These are phyloP conservation scores for Octonoba sinensis DNA, from an alignment of 2,888 invertebrate genomes.

Conservation along the genomic window DNA sequence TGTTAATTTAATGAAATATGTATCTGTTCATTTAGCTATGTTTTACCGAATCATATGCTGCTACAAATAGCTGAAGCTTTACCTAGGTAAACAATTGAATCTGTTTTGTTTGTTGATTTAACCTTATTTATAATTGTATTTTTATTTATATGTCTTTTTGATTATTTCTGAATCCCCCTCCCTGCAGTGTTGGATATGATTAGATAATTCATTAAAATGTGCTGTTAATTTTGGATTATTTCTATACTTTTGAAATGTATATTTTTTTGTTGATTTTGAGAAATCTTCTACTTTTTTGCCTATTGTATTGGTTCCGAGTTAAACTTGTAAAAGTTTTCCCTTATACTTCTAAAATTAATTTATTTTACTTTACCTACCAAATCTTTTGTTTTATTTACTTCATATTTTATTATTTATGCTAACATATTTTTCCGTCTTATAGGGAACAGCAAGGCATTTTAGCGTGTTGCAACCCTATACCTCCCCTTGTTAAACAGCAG, in stretches of 20 bases:
- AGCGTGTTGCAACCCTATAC: constrained; percentile 93
- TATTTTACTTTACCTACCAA: neutral
- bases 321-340: too few species aligned
- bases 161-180: neutral
- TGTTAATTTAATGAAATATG: neutral
- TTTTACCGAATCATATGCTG: constrained; percentile 96
- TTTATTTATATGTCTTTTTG: neutral
- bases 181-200: too few species aligned
- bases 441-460: constrained; percentile 91
- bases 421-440: constrained; percentile 13
- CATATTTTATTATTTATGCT: neutral
- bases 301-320: too few species aligned
- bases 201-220: too few species aligned
- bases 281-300: too few species aligned
- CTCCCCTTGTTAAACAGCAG: constrained; percentile 80
- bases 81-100: constrained; percentile 74
- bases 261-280: too few species aligned
- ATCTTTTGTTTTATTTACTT: neutral
- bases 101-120: neutral
- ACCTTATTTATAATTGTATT: too few species aligned
- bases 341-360: too few species aligned
- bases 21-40: constrained; percentile 76
- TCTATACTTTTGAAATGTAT: too few species aligned
- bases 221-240: too few species aligned
- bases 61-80: constrained; percentile 87